Evolutionary conservation across 2,888 invertebrate species (phyloP), one percentile per base, ranked within the genome.

Genomic region (Busseola fusca): DNA sequence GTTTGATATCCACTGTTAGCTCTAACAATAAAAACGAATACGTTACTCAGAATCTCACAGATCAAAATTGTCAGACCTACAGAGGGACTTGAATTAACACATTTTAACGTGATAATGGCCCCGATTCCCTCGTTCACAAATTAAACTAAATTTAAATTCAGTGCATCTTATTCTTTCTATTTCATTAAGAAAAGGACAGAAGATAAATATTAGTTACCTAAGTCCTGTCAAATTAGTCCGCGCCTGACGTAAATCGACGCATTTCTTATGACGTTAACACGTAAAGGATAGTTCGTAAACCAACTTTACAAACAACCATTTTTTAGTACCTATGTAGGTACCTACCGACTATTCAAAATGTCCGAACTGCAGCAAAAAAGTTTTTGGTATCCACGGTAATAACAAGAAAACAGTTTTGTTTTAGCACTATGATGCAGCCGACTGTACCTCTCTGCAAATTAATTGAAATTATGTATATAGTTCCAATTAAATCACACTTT

Each of bases 1-100:
- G 50, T 70, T 70, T 74, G 21, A 48, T 30, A 34, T 34, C 5
- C 7, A 34, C 45, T 45, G 21, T 62, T 59, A 21, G 16, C 37
- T 34, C 7, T 34, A 34, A 3, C 3, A 34, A 34, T 34, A 34
- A 3, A 62, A 40, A 56, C 21, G 6, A 48, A 48, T 25, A 25
- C 9, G 2, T 1, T 30, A 63, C 48, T 48, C 16, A 30, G n/a
- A 16, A 48, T 27, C 10, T n/a, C 7, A 18, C 6, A 18, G 48
- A 10, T n/a, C 63, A 50, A 34, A 34, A 50, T 52, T 64, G 37
- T 25, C 7, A 21, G 12, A 25, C 12, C 50, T 16, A 63, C 18
- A n/a, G n/a, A n/a, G n/a, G n/a, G n/a, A n/a, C n/a, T n/a, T n/a
- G n/a, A n/a, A n/a, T n/a, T n/a, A n/a, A n/a, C n/a, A n/a, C n/a